Base-by-base conservation (phyloP, 1,140 invertebrate species). In the Bactericera cockerelli region DNA sequence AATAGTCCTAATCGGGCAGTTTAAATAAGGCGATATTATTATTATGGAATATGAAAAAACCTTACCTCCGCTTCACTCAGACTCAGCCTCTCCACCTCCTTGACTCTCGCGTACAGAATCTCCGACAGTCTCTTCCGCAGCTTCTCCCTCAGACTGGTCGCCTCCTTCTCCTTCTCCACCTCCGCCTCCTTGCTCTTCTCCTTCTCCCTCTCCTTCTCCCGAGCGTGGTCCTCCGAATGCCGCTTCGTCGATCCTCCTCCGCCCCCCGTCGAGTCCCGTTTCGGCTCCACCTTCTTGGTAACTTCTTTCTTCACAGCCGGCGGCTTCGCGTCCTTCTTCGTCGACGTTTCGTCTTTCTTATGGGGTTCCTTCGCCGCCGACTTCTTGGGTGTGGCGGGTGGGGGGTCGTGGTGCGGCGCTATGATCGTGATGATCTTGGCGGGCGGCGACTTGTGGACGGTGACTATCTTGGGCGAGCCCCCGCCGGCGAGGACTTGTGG, bases 341-440 rank as follows among this genome's bases (percentile, higher is more conserved):
- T n/a, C n/a, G n/a, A n/a, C n/a, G n/a, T n/a, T 26, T 57, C 56
- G 2, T 58, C 57, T 58, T 58, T 38, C 42, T 42, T 42, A 8
- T 10, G 3, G 4, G 55, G 55, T 16, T 56, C 28, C 25, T 56
- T 26, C 10, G 28, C 10, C 14, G 13, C 14, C 55, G 28, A 22
- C 14, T 21, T 33, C 21, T 33, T 26, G 6, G 22, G 2, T 10
- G 31, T 28, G 26, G 56, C 16, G n/a, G 26, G 14, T 16, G 26
- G 33, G 14, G 56, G n/a, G 16, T 36, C n/a, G 25, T 55, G 28
- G 54, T 26, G 24, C 14, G 16, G 42, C 3, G 42, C 8, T 22
- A 49, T 16, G n/a, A 49, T 22, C 4, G 42, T 49, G 42, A 49
- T 49, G 4, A 49, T n/a, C 19, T 49, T 49, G n/a, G 42, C 19